Evolutionary conservation across 2,113 vertebrate species (phyloP).

Genomic region (Sprattus sprattus): DNA sequence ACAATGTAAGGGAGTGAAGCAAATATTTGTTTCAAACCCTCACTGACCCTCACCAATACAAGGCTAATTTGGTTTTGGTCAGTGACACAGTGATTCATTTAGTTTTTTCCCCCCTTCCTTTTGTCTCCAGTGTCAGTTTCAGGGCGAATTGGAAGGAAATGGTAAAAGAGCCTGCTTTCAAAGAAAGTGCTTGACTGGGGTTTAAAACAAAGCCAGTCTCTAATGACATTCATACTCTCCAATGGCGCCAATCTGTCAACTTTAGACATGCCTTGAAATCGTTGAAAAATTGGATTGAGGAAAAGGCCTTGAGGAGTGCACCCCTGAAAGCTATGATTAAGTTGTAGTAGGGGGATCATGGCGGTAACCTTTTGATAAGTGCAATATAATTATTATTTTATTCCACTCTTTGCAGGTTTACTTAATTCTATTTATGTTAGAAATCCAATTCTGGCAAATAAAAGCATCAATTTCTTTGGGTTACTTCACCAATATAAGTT

Average conservation of each 20-base stretch:
- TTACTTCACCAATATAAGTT: slow-evolving; percentile 75
- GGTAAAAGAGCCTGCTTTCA: background rate
- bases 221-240: slow-evolving; percentile 33
- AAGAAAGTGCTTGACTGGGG: slow-evolving; percentile 26
- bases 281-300: slow-evolving; percentile 42
- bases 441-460: slow-evolving; percentile 73
- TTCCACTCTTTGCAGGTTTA: slow-evolving; percentile 66
- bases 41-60: background rate
- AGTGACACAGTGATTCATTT: background rate
- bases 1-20: background rate
- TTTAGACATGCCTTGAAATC: slow-evolving; percentile 39
- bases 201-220: slow-evolving; percentile 36
- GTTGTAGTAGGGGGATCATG: slow-evolving; percentile 44
- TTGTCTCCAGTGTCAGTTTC: background rate
- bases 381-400: slow-evolving; percentile 73
- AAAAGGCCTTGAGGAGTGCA: slow-evolving; percentile 30
- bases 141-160: background rate
- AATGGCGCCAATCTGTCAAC: slow-evolving; percentile 29
- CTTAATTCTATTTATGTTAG: slow-evolving; percentile 73
- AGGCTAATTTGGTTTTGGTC: background rate
- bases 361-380: slow-evolving; percentile 68
- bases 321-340: slow-evolving; percentile 50
- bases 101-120: background rate
- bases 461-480: slow-evolving; percentile 74
- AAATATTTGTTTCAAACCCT: background rate